Conservation (phyloP, 2,888 invertebrate genomes). For the Hololepta plana region DNA sequence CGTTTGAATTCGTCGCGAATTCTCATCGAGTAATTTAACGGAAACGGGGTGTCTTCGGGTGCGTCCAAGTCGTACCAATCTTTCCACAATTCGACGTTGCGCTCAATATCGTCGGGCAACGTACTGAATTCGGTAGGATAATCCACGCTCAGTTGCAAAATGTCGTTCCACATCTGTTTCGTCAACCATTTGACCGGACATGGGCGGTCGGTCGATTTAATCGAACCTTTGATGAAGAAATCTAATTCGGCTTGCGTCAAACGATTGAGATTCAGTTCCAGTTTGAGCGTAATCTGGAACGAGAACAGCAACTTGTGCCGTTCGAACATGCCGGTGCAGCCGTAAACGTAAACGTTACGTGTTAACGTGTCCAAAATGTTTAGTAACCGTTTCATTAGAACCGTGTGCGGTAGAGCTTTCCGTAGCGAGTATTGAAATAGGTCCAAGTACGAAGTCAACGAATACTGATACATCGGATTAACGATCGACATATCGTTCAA, state of each 20-base stretch:
- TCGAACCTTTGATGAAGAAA: slow-evolving; percentile 77
- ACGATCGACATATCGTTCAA: slow-evolving; percentile 78
- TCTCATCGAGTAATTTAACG: slow-evolving; percentile 46
- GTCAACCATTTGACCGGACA: slow-evolving; percentile 36
- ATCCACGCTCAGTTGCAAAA: slow-evolving; percentile 50
- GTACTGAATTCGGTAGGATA: slow-evolving; percentile 46
- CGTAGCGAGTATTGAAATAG: slow-evolving; percentile 67
- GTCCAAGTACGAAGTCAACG: slow-evolving; percentile 65
- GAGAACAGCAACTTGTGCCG: slow-evolving; percentile 79
- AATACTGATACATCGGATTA: slow-evolving; percentile 86
- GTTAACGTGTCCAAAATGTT: slow-evolving; percentile 77
- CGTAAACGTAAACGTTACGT: slow-evolving; percentile 78
- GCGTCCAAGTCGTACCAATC: slow-evolving; percentile 64
- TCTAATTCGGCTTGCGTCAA: slow-evolving; percentile 57
- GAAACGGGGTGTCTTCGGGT: slow-evolving; percentile 56
- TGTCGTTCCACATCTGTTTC: slow-evolving; percentile 64
- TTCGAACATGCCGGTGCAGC: slow-evolving; percentile 84
- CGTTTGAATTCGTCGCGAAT: slow-evolving; percentile 41
- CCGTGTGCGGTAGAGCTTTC: slow-evolving; percentile 66
- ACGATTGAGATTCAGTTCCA: slow-evolving; percentile 49
- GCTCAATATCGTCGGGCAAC: slow-evolving; percentile 44
- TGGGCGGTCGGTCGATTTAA: slow-evolving; percentile 44
- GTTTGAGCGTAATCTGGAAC: slow-evolving; percentile 74
- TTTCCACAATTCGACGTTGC: slow-evolving; percentile 41
- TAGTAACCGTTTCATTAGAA: slow-evolving; percentile 48